Percentiles rank a stretch among this genome's conserved stretches.
These are phyloP conservation scores for Orthonevra nobilis DNA, from an alignment of 2,888 invertebrate genomes.

Conservation along the genomic window DNA sequence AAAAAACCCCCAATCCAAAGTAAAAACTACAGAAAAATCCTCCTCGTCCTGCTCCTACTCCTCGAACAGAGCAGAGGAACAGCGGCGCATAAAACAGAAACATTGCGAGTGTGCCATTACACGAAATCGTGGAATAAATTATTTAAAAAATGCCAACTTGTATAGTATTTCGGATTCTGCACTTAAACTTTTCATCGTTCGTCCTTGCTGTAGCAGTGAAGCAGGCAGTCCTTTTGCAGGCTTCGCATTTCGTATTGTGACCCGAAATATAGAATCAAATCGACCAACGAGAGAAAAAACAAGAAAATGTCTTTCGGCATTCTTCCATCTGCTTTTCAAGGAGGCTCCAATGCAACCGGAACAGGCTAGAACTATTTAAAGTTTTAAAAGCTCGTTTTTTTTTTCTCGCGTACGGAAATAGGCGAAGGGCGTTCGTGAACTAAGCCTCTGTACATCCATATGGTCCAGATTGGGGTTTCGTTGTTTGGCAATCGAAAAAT, in stretches of 20 bases:
- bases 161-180: constrained; percentile 63
- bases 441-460: constrained; percentile 38
- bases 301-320: constrained; percentile 41
- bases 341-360: constrained; percentile 28
- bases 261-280: constrained; percentile 63
- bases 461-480: constrained; percentile 43
- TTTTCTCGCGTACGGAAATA: constrained; percentile 30
- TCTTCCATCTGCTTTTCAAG: constrained; percentile 38
- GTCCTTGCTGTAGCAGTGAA: constrained; percentile 48
- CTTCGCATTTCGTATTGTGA: constrained; percentile 50
- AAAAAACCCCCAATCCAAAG: constrained; percentile 39
- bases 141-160: constrained; percentile 65
- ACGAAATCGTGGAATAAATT: constrained; percentile 69
- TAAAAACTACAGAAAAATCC: background rate
- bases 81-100: constrained; percentile 40
- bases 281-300: constrained; percentile 21
- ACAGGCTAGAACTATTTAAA: constrained; percentile 57
- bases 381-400: constrained; percentile 57
- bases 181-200: constrained; percentile 66
- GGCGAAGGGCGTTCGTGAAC: background rate
- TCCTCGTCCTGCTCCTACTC: no score
- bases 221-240: constrained; percentile 34
- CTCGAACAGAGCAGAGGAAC: background rate
- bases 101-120: constrained; percentile 65
- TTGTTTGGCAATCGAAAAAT: background rate